Conservation (phyloP, 2,113 vertebrate genomes). For the Scortum barcoo region DNA sequence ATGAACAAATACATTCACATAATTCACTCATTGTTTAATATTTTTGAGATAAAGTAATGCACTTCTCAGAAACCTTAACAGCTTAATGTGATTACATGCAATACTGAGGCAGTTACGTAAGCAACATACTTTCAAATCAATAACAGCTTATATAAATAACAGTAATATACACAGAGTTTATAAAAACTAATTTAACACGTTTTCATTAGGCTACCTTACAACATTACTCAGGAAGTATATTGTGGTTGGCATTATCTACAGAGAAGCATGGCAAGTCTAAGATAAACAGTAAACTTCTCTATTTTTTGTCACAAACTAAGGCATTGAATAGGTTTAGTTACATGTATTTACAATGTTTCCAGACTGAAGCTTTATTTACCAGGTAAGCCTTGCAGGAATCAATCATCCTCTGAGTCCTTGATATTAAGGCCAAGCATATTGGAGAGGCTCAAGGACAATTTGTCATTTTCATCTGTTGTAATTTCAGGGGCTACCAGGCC, state of each 20-base stretch:
- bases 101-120: slow-evolving; percentile 39
- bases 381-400: slow-evolving; percentile 5
- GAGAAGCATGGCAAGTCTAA: background rate
- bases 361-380: slow-evolving; percentile 1
- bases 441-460: slow-evolving; percentile 75
- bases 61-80: slow-evolving; percentile 23
- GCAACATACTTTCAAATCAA: slow-evolving; percentile 37
- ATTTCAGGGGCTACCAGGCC: slow-evolving; percentile 41
- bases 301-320: slow-evolving; percentile 19
- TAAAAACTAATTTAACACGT: slow-evolving; percentile 38
- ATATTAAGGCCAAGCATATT: slow-evolving; percentile 82
- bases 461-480: slow-evolving; percentile 60
- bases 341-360: slow-evolving; percentile 61
- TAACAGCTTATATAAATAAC: slow-evolving; percentile 74
- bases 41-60: slow-evolving; percentile 30
- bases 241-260: slow-evolving; percentile 2
- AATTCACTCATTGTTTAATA: slow-evolving; percentile 13
- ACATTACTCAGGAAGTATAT: slow-evolving; percentile 8
- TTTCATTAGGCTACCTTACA: background rate
- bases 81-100: slow-evolving; percentile 25
- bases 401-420: slow-evolving; percentile 49
- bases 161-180: slow-evolving; percentile 60
- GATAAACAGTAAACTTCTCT: background rate
- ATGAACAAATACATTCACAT: slow-evolving; percentile 34
- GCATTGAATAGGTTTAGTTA: slow-evolving; percentile 19